These are phyloP conservation scores for Eupsittula cactorum DNA, from an alignment of 2,113 vertebrate genomes.

Conservation along the genomic window DNA sequence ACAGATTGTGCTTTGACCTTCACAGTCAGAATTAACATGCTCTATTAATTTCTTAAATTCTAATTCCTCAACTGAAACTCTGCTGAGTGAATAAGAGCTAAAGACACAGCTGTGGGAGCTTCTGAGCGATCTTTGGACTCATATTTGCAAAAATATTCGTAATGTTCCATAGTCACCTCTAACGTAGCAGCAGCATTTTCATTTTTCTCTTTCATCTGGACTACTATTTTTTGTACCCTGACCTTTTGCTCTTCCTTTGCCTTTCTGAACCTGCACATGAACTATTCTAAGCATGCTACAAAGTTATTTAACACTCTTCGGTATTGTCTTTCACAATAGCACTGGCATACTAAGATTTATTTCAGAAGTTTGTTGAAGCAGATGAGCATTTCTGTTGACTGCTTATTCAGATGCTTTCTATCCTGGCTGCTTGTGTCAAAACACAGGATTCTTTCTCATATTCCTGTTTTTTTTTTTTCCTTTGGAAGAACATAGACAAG, in stretches of 20 bases:
- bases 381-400: neutral
- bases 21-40: neutral
- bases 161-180: neutral
- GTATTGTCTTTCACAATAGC: neutral
- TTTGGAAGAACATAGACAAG: neutral
- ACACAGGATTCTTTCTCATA: neutral
- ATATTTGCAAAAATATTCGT: conserved; percentile 30
- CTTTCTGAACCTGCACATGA: conserved; percentile 6
- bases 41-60: conserved; percentile 16
- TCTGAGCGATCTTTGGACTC: conserved; percentile 30
- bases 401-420: neutral
- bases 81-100: neutral
- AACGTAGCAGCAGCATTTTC: neutral
- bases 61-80: neutral
- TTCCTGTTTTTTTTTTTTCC: neutral
- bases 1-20: neutral
- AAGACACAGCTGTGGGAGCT: conserved; percentile 34
- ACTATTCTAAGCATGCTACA: neutral
- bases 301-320: neutral
- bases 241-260: conserved; percentile 15
- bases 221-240: neutral
- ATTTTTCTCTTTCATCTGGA: neutral
- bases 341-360: neutral
- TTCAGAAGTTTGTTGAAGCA: neutral
- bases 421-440: neutral